Conservation (phyloP, 2,797 vertebrate genomes). For the Anomalospiza imberbis region DNA sequence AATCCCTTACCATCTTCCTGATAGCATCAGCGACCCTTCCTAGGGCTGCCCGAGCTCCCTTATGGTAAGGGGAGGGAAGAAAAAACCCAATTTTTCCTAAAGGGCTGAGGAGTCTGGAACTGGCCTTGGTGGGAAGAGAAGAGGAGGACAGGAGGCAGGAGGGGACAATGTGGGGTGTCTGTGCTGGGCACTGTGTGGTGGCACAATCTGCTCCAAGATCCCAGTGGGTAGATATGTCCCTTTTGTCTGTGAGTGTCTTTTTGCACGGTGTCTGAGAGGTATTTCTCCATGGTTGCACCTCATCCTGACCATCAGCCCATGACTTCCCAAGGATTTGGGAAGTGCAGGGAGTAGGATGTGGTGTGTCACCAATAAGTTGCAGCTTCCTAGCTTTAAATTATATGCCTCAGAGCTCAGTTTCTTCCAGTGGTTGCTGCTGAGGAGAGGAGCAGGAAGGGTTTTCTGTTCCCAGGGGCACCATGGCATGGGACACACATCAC, state of each 20-base stretch:
- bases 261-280: fast-evolving
- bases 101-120: neutral
- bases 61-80: fast-evolving
- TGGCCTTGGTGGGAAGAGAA: neutral
- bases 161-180: fast-evolving
- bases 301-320: neutral
- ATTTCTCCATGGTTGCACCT: fast-evolving
- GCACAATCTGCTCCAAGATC: neutral
- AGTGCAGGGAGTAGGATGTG: fast-evolving
- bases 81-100: neutral
- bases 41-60: fast-evolving
- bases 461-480: neutral
- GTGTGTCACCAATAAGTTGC: neutral
- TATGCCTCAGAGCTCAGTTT: neutral
- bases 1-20: neutral
- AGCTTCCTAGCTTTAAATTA: neutral
- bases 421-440: neutral
- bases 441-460: neutral
- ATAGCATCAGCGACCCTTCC: neutral
- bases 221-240: too few relatives aligned
- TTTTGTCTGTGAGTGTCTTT: neutral
- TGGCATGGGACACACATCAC: neutral
- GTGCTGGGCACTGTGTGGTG: neutral
- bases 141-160: neutral
- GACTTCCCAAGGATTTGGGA: neutral